Evolutionary conservation across 2,797 vertebrate genomes (phyloP).

Genomic region (Hyperoplus lanceolatus): DNA sequence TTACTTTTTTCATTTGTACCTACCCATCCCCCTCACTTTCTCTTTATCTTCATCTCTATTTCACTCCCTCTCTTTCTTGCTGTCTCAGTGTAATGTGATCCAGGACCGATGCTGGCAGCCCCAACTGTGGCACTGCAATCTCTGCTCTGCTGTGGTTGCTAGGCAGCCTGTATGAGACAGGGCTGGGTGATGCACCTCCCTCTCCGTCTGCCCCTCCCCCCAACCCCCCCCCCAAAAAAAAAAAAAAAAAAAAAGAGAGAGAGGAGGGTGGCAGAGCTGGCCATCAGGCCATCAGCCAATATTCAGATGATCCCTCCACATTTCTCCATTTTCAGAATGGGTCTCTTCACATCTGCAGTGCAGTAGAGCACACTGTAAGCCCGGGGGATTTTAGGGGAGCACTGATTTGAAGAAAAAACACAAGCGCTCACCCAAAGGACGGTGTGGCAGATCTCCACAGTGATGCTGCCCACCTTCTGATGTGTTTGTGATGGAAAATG

Average conservation of each 20-base stretch:
- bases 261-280: conserved; percentile 28
- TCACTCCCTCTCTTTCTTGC: conserved; percentile 75
- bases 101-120: conserved; percentile 76
- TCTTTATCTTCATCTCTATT: conserved; percentile 71
- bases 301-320: conserved; percentile 56
- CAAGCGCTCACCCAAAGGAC: conserved; percentile 43
- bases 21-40: conserved; percentile 63
- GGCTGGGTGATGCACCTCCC: conserved; percentile 66
- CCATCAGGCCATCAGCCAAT: conserved; percentile 47
- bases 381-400: conserved; percentile 23
- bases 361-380: conserved; percentile 51
- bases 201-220: conserved; percentile 48
- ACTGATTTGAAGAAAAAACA: conserved; percentile 33
- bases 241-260: conserved; percentile 3
- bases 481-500: conserved; percentile 70
- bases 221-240: conserved; percentile 18
- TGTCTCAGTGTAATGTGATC: conserved; percentile 87
- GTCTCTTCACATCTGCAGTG: conserved; percentile 72
- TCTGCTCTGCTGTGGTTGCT: conserved; percentile 82
- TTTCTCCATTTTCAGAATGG: conserved; percentile 37
- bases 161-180: conserved; percentile 79
- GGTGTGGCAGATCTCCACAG: conserved; percentile 51
- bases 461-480: conserved; percentile 67
- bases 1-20: conserved; percentile 51
- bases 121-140: conserved; percentile 75